These are phyloP conservation scores for Pangasius macronema DNA, from an alignment of 2,797 vertebrate genomes.

Conservation along the genomic window DNA sequence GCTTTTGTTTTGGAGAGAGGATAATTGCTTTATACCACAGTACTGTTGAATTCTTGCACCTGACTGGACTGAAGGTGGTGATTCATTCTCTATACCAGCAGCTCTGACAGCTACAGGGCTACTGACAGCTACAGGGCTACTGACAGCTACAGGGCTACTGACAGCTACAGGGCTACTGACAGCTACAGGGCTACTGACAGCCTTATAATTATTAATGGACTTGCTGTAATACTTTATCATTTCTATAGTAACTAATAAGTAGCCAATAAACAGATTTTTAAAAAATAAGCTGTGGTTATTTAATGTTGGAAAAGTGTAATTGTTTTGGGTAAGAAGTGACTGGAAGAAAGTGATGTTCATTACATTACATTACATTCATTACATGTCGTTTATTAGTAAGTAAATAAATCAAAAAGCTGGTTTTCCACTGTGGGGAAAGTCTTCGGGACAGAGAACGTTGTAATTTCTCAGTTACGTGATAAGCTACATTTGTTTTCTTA, in stretches of 20 bases:
- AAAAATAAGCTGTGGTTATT: not conserved
- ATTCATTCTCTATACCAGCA: not conserved
- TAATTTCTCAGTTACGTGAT: not conserved
- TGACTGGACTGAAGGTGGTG: not conserved
- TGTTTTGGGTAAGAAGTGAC: not conserved
- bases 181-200: not conserved
- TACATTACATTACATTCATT: no score
- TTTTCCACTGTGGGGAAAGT: not conserved
- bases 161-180: no score
- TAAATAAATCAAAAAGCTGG: no score
- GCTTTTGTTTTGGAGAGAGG: not conserved
- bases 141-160: not conserved
- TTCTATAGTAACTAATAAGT: not conserved
- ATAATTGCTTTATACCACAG: not conserved
- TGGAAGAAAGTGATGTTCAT: no score
- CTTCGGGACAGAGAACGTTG: not conserved
- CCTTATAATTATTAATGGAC: not conserved
- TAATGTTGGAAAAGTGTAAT: not conserved
- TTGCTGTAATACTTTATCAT: not conserved
- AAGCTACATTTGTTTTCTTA: not conserved
- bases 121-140: not conserved
- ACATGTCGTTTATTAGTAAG: no score
- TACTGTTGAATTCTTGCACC: not conserved
- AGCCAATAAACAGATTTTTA: not conserved
- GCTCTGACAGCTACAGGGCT: not conserved